A percentile compares a stretch with the other conserved stretches of the same genome.
These are phyloP conservation scores for Leistus spinibarbis DNA, from an alignment of 2,888 invertebrate genomes.

Conservation along the genomic window DNA sequence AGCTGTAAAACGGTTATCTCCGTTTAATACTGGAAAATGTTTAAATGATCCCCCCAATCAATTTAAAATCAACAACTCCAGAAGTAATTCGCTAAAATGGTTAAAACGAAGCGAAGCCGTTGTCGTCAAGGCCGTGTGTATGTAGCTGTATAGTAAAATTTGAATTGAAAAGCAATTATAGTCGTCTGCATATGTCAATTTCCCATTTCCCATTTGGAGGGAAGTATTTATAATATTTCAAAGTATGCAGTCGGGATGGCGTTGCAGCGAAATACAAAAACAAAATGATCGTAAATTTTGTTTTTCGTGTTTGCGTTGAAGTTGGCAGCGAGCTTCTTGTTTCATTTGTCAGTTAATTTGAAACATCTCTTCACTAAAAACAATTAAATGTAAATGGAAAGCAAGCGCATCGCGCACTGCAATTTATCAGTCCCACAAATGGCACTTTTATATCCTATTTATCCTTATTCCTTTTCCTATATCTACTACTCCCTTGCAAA, in stretches of 20 bases:
- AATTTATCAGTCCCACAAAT: constrained; percentile 21
- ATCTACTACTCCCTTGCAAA: constrained; percentile 10
- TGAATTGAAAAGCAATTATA: not conserved
- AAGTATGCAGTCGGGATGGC: not conserved
- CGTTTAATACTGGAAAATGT: too few species aligned
- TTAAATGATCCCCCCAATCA: too few species aligned
- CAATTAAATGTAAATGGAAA: constrained; percentile 33
- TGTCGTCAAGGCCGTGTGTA: too few species aligned
- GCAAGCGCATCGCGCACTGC: constrained; percentile 4
- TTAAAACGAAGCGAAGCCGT: too few species aligned
- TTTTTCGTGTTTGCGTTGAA: constrained; percentile 6
- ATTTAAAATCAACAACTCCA: too few species aligned
- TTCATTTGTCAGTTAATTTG: constrained; percentile 34
- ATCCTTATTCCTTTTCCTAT: constrained; percentile 20
- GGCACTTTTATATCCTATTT: constrained; percentile 35
- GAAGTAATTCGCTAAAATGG: too few species aligned
- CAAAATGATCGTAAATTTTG: not conserved
- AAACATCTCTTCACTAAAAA: constrained; percentile 19
- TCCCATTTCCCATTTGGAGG: not conserved
- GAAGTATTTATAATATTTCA: not conserved
- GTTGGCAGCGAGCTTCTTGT: constrained; percentile 13
- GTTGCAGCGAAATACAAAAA: not conserved
- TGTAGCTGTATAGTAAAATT: not conserved
- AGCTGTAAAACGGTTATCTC: too few species aligned
- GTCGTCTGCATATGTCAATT: not conserved